A percentile compares a stretch with the other conserved stretches of the same genome.
Evolutionary conservation across 2,797 vertebrate species (phyloP).

Genomic region (Forpus xanthops): DNA sequence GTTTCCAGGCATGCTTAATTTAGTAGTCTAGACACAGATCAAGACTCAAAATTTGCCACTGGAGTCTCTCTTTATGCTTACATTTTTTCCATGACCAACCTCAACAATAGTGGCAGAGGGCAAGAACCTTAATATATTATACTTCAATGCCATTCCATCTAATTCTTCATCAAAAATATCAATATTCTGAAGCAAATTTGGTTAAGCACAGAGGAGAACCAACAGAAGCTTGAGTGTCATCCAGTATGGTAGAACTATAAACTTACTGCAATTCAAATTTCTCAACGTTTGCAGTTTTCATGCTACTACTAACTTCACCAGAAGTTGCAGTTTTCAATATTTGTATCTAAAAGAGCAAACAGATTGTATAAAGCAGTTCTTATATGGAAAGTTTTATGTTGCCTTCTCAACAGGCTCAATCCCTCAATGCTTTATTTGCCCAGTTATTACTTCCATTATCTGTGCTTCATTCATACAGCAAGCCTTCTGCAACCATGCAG

Average conservation of each 20-base stretch:
- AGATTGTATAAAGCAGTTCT: neutral
- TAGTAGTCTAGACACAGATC: conserved; percentile 34
- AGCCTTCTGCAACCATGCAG: neutral
- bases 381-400: neutral
- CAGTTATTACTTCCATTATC: neutral
- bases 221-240: neutral
- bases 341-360: neutral
- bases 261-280: neutral
- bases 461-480: neutral
- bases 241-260: neutral
- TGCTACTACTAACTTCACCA: neutral
- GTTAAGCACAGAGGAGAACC: neutral
- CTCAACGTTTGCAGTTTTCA: neutral
- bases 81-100: neutral
- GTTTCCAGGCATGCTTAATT: conserved; percentile 6
- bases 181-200: neutral
- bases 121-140: neutral
- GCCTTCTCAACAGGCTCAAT: neutral
- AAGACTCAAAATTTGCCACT: conserved; percentile 16
- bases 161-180: neutral
- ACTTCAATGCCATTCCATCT: neutral
- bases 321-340: neutral
- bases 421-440: neutral
- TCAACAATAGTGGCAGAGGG: neutral
- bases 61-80: neutral